Conservation (phyloP, 2,888 invertebrate species). For the Cheilosia scutellata region DNA sequence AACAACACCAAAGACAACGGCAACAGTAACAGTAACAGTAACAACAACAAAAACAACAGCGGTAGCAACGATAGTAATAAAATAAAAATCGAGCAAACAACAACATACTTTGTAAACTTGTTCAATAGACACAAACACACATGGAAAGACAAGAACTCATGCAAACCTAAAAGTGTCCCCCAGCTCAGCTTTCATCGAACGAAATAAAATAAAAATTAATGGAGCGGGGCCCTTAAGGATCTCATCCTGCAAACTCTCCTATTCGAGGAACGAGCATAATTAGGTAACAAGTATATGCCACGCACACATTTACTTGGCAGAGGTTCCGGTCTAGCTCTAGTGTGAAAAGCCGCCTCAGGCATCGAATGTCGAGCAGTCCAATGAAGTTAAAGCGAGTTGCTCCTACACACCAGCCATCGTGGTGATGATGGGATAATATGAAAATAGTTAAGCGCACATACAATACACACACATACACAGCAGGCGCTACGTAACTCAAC, state of each 20-base stretch:
- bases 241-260: neutral
- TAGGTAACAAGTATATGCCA: constrained; percentile 34
- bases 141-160: neutral
- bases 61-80: constrained; percentile 5
- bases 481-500: constrained; percentile 14
- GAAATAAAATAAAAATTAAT: neutral
- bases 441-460: constrained; percentile 8
- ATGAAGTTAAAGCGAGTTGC: neutral
- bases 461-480: neutral
- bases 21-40: neutral
- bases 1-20: constrained; percentile 5
- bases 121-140: neutral
- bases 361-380: constrained; percentile 17
- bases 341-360: constrained; percentile 44
- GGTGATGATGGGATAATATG: neutral
- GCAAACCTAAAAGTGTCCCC: constrained; percentile 13
- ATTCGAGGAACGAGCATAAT: constrained; percentile 40
- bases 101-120: neutral
- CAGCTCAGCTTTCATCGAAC: neutral
- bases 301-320: neutral
- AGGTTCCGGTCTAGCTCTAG: constrained; percentile 4
- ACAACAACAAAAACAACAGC: constrained; percentile 3
- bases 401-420: neutral
- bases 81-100: constrained; percentile 3
- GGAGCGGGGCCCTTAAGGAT: neutral